Conservation (phyloP, 2,888 invertebrate species). For the Caradrina kadenii region DNA sequence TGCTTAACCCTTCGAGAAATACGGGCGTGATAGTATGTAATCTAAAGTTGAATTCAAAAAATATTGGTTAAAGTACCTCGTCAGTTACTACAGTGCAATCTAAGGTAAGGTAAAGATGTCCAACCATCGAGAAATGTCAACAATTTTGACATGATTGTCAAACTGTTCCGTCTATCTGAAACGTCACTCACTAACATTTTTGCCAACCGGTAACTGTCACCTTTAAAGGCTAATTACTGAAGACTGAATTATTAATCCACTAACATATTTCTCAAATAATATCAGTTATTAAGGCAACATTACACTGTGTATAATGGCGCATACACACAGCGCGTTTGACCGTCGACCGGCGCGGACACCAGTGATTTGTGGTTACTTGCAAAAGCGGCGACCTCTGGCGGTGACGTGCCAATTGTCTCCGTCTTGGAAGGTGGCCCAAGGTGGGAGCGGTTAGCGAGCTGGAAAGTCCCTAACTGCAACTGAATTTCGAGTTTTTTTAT, state of each 20-base stretch:
- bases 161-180: not conserved
- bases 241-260: not conserved
- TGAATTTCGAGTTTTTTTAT: no score
- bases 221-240: constrained; percentile 9
- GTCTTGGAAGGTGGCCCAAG: constrained; percentile 71
- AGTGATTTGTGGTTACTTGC: constrained; percentile 87
- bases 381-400: constrained; percentile 82
- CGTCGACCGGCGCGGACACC: constrained; percentile 72
- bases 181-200: constrained; percentile 22
- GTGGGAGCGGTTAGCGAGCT: constrained; percentile 51
- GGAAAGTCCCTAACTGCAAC: no score
- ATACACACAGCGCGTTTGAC: constrained; percentile 73
- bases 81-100: not conserved
- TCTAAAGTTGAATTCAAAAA: no score
- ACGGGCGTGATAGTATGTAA: no score
- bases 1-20: no score
- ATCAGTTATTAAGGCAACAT: constrained; percentile 47
- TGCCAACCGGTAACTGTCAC: constrained; percentile 7
- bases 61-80: no score
- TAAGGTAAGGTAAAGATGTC: not conserved
- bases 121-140: not conserved
- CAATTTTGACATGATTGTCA: constrained; percentile 23
- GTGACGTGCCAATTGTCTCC: constrained; percentile 89
- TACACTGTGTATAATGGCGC: constrained; percentile 56
- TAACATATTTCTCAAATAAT: constrained; percentile 38